Evolutionary conservation across 2,888 invertebrate species (phyloP).

Genomic region (Lasioglossum vierecki): DNA sequence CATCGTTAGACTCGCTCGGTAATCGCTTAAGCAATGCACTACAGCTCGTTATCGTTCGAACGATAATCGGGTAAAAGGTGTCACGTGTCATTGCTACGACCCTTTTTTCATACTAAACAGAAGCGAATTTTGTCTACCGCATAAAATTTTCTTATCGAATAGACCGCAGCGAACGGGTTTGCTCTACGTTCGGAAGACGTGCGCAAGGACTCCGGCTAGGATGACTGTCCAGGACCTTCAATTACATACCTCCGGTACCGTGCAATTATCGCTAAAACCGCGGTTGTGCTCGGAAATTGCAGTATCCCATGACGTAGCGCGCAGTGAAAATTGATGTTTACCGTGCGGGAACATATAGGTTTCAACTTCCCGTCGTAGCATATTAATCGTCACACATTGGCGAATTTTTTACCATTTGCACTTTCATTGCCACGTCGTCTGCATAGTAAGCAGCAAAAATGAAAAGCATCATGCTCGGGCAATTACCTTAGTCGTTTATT

Average conservation of each 20-base stretch:
- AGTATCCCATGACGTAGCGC: neutral
- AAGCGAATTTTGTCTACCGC: neutral
- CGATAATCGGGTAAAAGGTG: neutral
- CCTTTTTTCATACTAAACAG: neutral
- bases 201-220: neutral
- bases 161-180: neutral
- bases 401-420: slow-evolving; percentile 4
- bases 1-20: slow-evolving; percentile 6
- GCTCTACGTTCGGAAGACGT: slow-evolving; percentile 4
- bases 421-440: neutral
- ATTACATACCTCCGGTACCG: slow-evolving; percentile 20
- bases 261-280: slow-evolving; percentile 31
- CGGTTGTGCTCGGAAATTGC: slow-evolving; percentile 37
- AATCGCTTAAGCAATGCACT: neutral
- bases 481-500: neutral
- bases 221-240: slow-evolving; percentile 14
- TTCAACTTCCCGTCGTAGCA: slow-evolving; percentile 1
- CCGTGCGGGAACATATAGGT: neutral
- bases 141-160: neutral
- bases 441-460: neutral
- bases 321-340: slow-evolving; percentile 20
- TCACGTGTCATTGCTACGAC: neutral
- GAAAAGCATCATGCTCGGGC: neutral
- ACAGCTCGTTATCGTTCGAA: neutral
- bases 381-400: neutral